Percentiles rank a stretch among this genome's conserved stretches.
phyloP scores from a whole-genome alignment of 1,140 invertebrate species.

The Nasonia longicornis region DNA sequence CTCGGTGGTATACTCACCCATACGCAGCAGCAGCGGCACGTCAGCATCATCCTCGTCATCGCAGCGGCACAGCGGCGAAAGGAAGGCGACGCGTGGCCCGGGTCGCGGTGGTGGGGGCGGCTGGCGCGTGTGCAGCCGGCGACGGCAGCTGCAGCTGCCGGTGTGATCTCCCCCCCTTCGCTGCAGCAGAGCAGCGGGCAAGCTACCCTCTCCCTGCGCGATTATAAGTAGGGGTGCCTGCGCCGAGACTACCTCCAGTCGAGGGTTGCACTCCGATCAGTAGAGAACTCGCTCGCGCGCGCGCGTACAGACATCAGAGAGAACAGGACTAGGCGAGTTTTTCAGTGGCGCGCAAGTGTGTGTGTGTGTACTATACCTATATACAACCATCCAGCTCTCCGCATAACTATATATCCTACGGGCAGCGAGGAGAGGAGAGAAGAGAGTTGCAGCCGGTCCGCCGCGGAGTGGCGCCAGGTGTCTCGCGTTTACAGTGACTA shows the following conservation, averaged over 20 bases:
- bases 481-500: neutral
- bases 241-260: conserved; percentile 64
- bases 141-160: conserved; percentile 50
- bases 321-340: neutral
- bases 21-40: too few relatives aligned
- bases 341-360: neutral
- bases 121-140: conserved; percentile 66
- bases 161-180: conserved; percentile 51
- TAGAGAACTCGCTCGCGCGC: neutral
- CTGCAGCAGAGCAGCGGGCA: conserved; percentile 32
- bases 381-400: too few relatives aligned
- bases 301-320: neutral
- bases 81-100: conserved; percentile 51
- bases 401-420: neutral
- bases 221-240: conserved; percentile 69
- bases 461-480: conserved; percentile 40
- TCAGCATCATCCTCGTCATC: neutral
- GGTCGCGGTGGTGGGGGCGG: conserved; percentile 61
- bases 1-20: neutral
- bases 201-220: conserved; percentile 56
- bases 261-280: conserved; percentile 62
- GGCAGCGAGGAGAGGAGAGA: neutral
- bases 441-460: neutral
- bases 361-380: neutral
- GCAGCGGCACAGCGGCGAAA: neutral